These are phyloP conservation scores for Zosterops japonicus DNA, from an alignment of 2,113 vertebrate species.

Conservation along the genomic window DNA sequence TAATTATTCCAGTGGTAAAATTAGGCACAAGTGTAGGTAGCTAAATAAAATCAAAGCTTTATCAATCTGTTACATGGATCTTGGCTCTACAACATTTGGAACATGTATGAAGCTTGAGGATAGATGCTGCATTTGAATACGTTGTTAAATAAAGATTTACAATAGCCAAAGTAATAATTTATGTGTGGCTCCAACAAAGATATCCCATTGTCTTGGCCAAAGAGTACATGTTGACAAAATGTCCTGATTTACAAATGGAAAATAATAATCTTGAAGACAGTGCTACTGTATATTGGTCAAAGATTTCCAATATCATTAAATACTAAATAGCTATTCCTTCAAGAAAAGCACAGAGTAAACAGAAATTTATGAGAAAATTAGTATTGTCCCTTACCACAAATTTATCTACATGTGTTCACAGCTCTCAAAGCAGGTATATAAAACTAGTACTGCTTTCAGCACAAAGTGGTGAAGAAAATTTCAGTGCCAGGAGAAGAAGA, in stretches of 20 bases:
- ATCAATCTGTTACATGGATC: not conserved
- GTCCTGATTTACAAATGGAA: conserved; percentile 9
- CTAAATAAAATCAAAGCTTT: not conserved
- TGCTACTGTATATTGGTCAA: not conserved
- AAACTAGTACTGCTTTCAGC: not conserved
- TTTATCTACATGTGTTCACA: not conserved
- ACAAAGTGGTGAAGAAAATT: not conserved
- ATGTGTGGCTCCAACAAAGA: not conserved
- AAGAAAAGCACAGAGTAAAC: not conserved
- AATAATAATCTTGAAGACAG: not conserved
- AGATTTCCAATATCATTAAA: not conserved
- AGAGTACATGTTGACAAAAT: not conserved
- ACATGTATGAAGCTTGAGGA: not conserved
- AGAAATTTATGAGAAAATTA: not conserved
- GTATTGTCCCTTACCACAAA: not conserved
- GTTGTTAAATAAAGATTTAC: not conserved
- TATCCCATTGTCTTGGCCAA: not conserved
- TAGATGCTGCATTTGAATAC: conserved; percentile 16
- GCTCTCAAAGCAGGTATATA: not conserved
- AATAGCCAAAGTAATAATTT: conserved; percentile 13
- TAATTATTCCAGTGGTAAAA: not conserved
- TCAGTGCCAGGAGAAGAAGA: not conserved
- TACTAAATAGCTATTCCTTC: not conserved
- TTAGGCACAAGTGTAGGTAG: not conserved
- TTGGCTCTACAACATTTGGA: not conserved